Conservation (phyloP, 2,797 vertebrate species). For the Trachurus trachurus region DNA sequence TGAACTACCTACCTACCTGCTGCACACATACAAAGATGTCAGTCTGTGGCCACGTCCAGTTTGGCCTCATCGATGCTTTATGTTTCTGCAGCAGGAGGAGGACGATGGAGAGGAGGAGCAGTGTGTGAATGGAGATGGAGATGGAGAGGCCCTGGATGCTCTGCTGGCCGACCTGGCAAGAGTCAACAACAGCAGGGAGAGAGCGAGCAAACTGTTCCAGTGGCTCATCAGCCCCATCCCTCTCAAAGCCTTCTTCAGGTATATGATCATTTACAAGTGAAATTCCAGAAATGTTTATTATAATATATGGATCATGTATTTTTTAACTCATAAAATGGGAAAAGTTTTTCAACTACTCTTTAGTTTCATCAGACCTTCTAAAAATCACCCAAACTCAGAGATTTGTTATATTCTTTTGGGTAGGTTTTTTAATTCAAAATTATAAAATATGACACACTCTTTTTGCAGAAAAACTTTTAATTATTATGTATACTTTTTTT, state of each 20-base stretch:
- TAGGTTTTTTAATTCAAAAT: not conserved
- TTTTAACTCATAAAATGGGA: not conserved
- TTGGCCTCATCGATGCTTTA: not conserved
- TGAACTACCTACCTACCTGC: not conserved
- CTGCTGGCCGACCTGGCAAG: slow-evolving; percentile 84
- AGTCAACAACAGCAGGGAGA: slow-evolving; percentile 90
- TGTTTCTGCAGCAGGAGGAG: slow-evolving; percentile 18
- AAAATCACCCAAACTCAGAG: not conserved
- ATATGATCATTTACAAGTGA: slow-evolving; percentile 3
- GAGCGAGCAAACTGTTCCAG: slow-evolving; percentile 90
- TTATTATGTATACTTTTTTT: not conserved
- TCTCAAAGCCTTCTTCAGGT: slow-evolving; percentile 88
- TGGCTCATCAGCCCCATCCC: slow-evolving; percentile 92
- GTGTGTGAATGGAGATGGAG: slow-evolving; percentile 26
- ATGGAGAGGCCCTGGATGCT: slow-evolving; percentile 59
- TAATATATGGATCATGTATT: no score
- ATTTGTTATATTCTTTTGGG: not conserved
- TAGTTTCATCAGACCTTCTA: not conserved
- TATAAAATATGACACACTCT: no score
- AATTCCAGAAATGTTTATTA: no score
- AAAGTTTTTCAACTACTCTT: not conserved
- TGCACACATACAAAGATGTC: not conserved
- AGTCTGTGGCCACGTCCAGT: not conserved
- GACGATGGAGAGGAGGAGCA: slow-evolving; percentile 21
- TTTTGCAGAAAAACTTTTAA: no score